Conservation (phyloP, 2,113 vertebrate species). For the Spheniscus mendiculus region DNA sequence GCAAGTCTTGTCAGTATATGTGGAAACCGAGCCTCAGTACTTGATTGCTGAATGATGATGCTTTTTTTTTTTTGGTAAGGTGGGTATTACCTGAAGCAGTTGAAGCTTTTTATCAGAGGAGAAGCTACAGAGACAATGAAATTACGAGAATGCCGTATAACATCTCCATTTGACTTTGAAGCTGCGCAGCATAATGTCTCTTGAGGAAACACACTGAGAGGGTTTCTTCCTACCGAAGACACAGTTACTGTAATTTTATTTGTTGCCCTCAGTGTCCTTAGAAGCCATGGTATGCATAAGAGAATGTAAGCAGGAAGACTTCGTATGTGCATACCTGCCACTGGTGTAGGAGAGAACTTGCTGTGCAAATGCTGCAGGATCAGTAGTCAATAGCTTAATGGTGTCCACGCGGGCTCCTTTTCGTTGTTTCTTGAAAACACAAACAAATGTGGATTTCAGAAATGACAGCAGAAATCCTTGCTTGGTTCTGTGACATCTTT, state of each 20-base stretch:
- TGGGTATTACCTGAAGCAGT: not conserved
- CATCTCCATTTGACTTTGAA: not conserved
- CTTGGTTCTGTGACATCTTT: not conserved
- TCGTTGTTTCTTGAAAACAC: not conserved
- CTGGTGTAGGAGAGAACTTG: not conserved
- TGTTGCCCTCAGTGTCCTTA: not conserved
- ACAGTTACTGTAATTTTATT: not conserved
- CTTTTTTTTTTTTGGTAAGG: not conserved
- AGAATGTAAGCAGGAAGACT: not conserved
- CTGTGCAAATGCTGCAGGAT: not conserved
- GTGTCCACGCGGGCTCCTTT: not conserved
- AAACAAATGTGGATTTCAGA: not conserved
- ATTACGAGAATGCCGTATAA: not conserved
- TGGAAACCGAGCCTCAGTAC: not conserved
- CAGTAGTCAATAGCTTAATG: not conserved
- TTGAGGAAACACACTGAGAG: not conserved
- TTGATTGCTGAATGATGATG: not conserved
- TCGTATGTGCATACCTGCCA: fast-evolving
- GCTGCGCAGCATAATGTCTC: not conserved
- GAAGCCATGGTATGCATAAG: not conserved
- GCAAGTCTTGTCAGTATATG: not conserved
- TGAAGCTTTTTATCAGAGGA: not conserved
- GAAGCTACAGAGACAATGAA: not conserved
- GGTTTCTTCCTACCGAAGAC: not conserved
- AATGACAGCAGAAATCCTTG: not conserved